Evolutionary conservation across 2,113 vertebrate species (phyloP).

Genomic region (Albula glossodonta): DNA sequence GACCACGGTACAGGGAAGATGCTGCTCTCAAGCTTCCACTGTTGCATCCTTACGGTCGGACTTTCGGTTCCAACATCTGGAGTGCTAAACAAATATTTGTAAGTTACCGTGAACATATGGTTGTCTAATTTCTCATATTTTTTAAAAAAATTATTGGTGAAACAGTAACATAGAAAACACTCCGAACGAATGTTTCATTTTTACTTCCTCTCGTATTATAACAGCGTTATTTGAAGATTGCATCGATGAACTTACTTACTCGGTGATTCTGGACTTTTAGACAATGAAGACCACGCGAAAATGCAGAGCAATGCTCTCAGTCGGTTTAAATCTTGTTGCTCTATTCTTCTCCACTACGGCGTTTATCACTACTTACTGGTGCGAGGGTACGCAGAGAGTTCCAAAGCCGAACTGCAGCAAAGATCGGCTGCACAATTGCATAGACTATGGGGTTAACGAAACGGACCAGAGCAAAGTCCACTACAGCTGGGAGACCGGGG

Average conservation of each 20-base stretch:
- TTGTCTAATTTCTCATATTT: not conserved
- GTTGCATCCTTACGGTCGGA: constrained; percentile 6
- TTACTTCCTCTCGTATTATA: not conserved
- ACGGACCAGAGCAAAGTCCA: constrained; percentile 78
- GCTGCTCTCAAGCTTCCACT: not conserved
- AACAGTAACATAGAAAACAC: not conserved
- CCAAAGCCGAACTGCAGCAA: constrained; percentile 71
- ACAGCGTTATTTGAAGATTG: not conserved
- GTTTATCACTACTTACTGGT: constrained; percentile 91
- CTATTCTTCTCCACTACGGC: constrained; percentile 77
- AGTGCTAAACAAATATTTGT: not conserved
- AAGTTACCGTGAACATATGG: not conserved
- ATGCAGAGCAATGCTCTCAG: constrained; percentile 86
- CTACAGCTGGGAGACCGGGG: constrained; percentile 94
- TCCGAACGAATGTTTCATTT: not conserved
- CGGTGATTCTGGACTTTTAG: constrained; percentile 38
- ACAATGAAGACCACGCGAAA: constrained; percentile 86
- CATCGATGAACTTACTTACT: constrained; percentile 45
- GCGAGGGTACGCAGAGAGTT: constrained; percentile 86
- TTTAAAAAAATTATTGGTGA: not conserved
- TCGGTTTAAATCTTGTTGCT: constrained; percentile 75
- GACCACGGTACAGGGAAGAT: constrained; percentile 7
- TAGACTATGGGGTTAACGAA: constrained; percentile 84
- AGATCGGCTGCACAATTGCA: constrained; percentile 79
- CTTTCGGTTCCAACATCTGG: not conserved